Base-by-base conservation (phyloP, 2,888 invertebrate genomes). In the Cerastis leucographa region DNA sequence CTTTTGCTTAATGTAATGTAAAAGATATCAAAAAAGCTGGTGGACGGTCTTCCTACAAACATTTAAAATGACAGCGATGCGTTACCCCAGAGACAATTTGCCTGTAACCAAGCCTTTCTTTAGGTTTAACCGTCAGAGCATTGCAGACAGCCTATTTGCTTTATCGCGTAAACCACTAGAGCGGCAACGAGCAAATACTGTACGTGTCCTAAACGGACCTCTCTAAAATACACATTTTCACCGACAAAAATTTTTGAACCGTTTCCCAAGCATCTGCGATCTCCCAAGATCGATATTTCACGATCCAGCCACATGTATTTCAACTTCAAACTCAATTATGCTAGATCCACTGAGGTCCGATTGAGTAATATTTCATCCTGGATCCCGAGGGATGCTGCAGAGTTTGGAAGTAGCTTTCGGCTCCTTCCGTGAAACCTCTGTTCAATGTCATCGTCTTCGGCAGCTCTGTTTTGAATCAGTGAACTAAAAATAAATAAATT, bases 311-410 rank as follows among this genome's bases (percentile, higher is more conserved):
- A 85, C 65, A 76, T 72, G 83, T 79, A 69, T 80, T 80, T 82
- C 65, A 88, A 78, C 72, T 78, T 74, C 62, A 68, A 80, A 88
- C 85, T 76, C 83, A 83, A 88, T 86, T 83, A 85, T 86, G 67
- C 59, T 68, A 72, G 76, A 83, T 70, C 65, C 84, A 59, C 74
- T 68, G 88, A 78, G 72, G 68, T 84, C 80, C 74, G 72, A 76
- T 76, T 71, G 64, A 68, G 78, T 84, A 78, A 78, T 86, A 86
- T 75, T 88, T 88, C 80, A 86, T 78, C 72, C 73, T 49, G 49
- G 12, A 46, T 76, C 87, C 51, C 77, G 12, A 40, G 84, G 68
- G 85, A 85, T 54, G 46, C 35, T 66, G 25, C 62, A 49, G 74
- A 81, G 68, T 85, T 68, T 46, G 84, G 51, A 64, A 83, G 70